Percentiles rank a stretch among this genome's conserved stretches.
phyloP scores from a whole-genome alignment of 2,797 vertebrate genomes.

The Pseudochirops corinnae region DNA sequence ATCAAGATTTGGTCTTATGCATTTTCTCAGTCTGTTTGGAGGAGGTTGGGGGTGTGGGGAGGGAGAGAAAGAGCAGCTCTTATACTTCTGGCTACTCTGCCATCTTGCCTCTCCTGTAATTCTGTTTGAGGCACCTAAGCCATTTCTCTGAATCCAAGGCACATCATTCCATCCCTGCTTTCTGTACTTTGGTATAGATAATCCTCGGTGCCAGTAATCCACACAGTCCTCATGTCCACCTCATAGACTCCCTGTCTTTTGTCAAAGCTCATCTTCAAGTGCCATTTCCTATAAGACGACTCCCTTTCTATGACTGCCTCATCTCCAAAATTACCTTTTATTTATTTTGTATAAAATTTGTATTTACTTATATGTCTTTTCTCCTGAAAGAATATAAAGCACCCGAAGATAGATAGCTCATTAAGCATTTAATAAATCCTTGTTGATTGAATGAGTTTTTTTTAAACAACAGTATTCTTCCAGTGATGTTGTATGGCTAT shows the following conservation, averaged over 20 bases:
- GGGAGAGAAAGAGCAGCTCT: background rate
- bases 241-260: background rate
- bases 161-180: background rate
- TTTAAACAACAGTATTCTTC: background rate
- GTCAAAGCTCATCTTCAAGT: background rate
- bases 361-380: background rate
- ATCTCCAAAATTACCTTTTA: background rate
- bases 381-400: background rate
- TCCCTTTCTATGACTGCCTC: background rate
- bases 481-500: background rate
- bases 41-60: background rate
- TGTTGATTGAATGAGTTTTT: background rate
- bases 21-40: background rate
- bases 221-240: background rate
- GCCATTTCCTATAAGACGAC: background rate
- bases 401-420: background rate
- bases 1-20: background rate
- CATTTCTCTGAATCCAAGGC: background rate
- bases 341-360: background rate
- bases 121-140: background rate
- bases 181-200: background rate
- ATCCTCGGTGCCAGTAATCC: background rate
- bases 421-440: background rate
- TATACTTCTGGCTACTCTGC: background rate
- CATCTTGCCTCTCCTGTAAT: background rate